Evolutionary conservation across 2,113 vertebrate genomes (phyloP).

Genomic region (Menidia beryllina): DNA sequence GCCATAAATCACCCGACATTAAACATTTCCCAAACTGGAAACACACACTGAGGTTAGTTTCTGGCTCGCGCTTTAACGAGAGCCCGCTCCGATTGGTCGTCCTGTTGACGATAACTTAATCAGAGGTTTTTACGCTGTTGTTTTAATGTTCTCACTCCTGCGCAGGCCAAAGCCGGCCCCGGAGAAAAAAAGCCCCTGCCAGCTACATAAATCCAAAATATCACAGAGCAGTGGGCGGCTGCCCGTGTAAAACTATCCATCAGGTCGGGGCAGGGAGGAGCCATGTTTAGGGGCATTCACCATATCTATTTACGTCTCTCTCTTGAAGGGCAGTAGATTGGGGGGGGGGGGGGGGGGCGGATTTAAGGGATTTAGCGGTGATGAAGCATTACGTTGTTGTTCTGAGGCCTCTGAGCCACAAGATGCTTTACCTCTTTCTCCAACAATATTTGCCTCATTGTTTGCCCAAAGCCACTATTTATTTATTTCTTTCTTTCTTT

Average conservation of each 20-base stretch:
- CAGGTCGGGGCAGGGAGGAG: not conserved
- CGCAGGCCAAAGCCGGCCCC: conserved; percentile 23
- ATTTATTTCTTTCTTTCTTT: too few species aligned
- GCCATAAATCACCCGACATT: conserved; percentile 7
- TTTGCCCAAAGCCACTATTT: too few species aligned
- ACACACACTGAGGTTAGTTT: conserved; percentile 19
- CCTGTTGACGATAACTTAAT: conserved; percentile 27
- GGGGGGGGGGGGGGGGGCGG: conserved; percentile 25
- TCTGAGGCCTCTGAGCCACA: conserved; percentile 46
- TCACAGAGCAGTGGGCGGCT: conserved; percentile 37
- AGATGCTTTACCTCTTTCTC: conserved; percentile 41
- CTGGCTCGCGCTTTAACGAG: conserved; percentile 18
- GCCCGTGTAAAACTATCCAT: conserved; percentile 53
- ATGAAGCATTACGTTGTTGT: conserved; percentile 58
- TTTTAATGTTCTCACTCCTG: conserved; percentile 42
- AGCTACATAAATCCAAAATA: conserved; percentile 47
- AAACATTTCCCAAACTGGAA: conserved; percentile 34
- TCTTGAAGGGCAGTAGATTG: conserved; percentile 47
- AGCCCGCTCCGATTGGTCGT: conserved; percentile 23
- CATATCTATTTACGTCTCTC: conserved; percentile 39
- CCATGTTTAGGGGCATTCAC: conserved; percentile 12
- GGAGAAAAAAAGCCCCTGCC: conserved; percentile 37
- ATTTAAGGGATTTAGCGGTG: conserved; percentile 55
- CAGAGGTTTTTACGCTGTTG: conserved; percentile 42
- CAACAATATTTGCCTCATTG: too few species aligned